phyloP scores from a whole-genome alignment of 2,797 vertebrate species.

The Orientallactaga sibirica region DNA sequence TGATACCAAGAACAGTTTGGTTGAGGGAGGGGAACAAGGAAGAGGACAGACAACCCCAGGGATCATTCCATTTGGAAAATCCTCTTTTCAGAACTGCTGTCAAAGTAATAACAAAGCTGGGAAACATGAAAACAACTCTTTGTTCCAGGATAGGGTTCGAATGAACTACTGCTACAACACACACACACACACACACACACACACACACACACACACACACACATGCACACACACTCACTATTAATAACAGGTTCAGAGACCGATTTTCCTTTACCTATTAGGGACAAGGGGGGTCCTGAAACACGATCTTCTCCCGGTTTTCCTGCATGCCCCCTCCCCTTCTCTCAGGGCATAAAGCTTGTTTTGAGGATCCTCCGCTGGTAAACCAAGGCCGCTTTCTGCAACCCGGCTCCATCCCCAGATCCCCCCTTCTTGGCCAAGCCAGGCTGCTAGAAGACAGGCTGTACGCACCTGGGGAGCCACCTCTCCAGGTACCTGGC shows the following conservation, averaged over 20 bases:
- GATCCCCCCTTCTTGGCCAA: neutral
- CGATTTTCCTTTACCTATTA: slow-evolving; percentile 80
- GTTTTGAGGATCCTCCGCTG: neutral
- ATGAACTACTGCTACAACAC: slow-evolving; percentile 78
- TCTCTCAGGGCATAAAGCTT: slow-evolving; percentile 53
- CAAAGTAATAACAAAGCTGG: slow-evolving; percentile 72
- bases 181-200: slow-evolving; percentile 18
- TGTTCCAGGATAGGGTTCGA: slow-evolving; percentile 84
- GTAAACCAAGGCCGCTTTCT: neutral
- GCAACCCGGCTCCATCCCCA: neutral
- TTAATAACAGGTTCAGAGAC: slow-evolving; percentile 82
- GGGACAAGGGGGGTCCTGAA: slow-evolving; percentile 64
- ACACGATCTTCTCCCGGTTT: slow-evolving; percentile 63
- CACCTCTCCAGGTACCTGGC: neutral
- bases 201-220: slow-evolving; percentile 9
- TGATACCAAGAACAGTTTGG: slow-evolving; percentile 83
- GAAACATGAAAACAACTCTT: slow-evolving; percentile 83
- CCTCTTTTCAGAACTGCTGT: slow-evolving; percentile 84
- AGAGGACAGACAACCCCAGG: slow-evolving; percentile 66
- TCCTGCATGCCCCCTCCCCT: slow-evolving; percentile 41
- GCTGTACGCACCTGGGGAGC: neutral
- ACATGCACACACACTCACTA: slow-evolving; percentile 33
- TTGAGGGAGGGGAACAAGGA: slow-evolving; percentile 4
- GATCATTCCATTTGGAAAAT: slow-evolving; percentile 86
- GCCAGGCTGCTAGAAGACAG: neutral